phyloP scores from a whole-genome alignment of 2,888 invertebrate species.

The Phaedon cochleariae region DNA sequence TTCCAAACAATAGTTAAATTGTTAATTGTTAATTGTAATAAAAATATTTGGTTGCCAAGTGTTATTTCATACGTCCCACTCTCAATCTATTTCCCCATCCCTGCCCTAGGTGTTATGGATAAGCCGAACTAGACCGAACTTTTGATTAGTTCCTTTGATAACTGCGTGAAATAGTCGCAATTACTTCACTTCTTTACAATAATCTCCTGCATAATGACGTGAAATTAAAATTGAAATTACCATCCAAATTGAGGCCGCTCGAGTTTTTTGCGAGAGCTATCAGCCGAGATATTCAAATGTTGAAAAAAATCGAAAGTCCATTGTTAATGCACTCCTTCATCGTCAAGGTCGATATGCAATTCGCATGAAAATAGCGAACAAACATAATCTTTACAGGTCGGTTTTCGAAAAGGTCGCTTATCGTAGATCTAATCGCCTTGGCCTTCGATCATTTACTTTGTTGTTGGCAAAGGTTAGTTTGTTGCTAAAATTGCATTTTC shows the following conservation, averaged over 20 bases:
- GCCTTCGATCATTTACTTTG: too few relatives aligned
- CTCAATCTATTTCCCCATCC: too few relatives aligned
- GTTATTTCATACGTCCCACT: too few relatives aligned
- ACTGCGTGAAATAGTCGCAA: too few relatives aligned
- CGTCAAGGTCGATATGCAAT: not conserved
- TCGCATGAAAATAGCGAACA: not conserved
- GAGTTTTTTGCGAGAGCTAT: not conserved
- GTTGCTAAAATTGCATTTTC: not conserved
- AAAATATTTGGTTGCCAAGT: too few relatives aligned
- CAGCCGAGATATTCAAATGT: not conserved
- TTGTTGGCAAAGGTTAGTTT: slow-evolving; percentile 27
- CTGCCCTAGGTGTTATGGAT: too few relatives aligned
- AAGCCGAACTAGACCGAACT: too few relatives aligned
- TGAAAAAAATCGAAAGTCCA: not conserved
- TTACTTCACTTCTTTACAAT: too few relatives aligned
- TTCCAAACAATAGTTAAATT: too few relatives aligned
- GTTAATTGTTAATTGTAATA: too few relatives aligned
- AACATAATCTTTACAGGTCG: not conserved
- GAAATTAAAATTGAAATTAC: not conserved
- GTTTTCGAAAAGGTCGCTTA: not conserved
- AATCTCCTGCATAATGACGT: too few relatives aligned
- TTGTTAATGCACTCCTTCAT: not conserved
- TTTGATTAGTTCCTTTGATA: too few relatives aligned
- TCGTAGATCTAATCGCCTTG: not conserved
- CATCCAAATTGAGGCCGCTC: not conserved